Conservation (phyloP, 2,888 invertebrate species). For the Ephialtes manifestator region DNA sequence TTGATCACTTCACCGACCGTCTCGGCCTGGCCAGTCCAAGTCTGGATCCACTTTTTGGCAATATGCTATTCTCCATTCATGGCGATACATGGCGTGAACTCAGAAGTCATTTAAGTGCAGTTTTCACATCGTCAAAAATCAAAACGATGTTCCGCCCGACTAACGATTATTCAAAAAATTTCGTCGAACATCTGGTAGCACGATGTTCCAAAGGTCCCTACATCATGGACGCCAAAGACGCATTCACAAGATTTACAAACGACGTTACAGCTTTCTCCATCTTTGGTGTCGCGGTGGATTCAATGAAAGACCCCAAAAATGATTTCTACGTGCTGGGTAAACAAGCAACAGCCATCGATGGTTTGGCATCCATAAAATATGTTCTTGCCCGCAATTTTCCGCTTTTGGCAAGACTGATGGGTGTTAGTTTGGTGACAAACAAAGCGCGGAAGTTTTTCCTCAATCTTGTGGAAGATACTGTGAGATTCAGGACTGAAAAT, state of each 20-base stretch:
- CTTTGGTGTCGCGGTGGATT: slow-evolving; percentile 79
- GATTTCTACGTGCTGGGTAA: slow-evolving; percentile 78
- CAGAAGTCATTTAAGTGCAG: slow-evolving; percentile 87
- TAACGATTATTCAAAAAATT: slow-evolving; percentile 78
- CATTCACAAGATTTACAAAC: slow-evolving; percentile 75
- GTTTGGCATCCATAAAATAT: slow-evolving; percentile 57
- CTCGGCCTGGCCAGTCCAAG: slow-evolving; percentile 71
- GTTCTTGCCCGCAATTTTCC: slow-evolving; percentile 70
- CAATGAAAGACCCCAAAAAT: slow-evolving; percentile 78
- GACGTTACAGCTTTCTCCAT: slow-evolving; percentile 80
- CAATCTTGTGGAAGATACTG: too few species aligned
- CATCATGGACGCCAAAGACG: slow-evolving; percentile 80
- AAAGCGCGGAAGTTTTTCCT: neutral
- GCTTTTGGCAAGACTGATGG: neutral
- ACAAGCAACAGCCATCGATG: slow-evolving; percentile 67
- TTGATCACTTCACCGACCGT: slow-evolving; percentile 80
- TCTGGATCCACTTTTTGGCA: slow-evolving; percentile 74
- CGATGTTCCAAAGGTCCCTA: slow-evolving; percentile 55
- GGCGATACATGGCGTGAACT: slow-evolving; percentile 87
- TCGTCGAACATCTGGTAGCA: slow-evolving; percentile 75
- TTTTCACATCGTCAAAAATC: slow-evolving; percentile 88
- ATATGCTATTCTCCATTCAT: slow-evolving; percentile 72
- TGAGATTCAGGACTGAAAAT: too few species aligned
- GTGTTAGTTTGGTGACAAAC: neutral
- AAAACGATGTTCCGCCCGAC: slow-evolving; percentile 87